Evolutionary conservation across 2,888 invertebrate genomes (phyloP), one percentile per base, ranked within the genome.

Genomic region (Idaea aversata): DNA sequence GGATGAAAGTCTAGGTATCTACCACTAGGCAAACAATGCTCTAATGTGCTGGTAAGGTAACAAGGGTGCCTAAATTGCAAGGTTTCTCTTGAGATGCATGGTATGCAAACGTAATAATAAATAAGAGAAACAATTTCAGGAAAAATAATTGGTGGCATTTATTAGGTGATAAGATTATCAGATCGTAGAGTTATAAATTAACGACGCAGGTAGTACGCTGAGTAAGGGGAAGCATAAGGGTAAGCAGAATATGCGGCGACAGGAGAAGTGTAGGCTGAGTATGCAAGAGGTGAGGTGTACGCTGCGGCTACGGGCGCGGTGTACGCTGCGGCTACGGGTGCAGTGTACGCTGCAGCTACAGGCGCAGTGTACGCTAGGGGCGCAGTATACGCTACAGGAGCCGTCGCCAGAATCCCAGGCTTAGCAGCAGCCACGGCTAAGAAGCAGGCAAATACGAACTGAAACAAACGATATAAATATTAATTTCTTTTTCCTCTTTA

Each of bases 391-490:
- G 80, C 80, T 64, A 78, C 73, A 3, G 80, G 85, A 15, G 79
- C 78, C 59, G 77, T 69, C 10, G 80, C 72, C 64, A 80, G 74
- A 64, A 71, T 64, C 15, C 74, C 71, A 25, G 89, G 88, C 72
- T 87, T 85, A 65, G 88, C 88, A 63, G 83, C 80, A 65, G 84
- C 87, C 70, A 87, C 68, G 64, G 87, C 88, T 78, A 88, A 71
- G 76, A 88, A 77, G 74, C 86, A 87, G 63, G 87, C 85, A 78
- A 88, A 79, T 69, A 88, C 75, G 68, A 88, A 77, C 89, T 90
- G 5, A 82, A 80, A 64, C 65, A 69, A 64, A 67, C 60, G 16
- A 15, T 47, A 65, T 15, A 15, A 25, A 36, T 34, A 15, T n/a
- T 47, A 47, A 10, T 47, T 13, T 13, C 47, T 10, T 47, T 13